Conservation (phyloP, 2,888 invertebrate genomes). For the Schizotus pectinicornis region DNA sequence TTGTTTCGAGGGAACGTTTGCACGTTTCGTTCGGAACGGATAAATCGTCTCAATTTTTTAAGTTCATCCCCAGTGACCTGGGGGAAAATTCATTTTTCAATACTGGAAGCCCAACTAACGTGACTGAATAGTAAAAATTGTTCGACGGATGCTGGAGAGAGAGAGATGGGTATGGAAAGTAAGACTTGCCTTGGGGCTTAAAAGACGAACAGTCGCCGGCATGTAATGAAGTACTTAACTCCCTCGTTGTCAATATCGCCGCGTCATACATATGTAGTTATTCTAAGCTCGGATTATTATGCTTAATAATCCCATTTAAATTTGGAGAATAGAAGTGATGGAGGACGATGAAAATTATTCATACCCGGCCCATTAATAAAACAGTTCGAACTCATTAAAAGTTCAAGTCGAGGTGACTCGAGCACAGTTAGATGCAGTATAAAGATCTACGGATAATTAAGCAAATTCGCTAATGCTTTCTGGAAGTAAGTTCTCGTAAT, state of each 20-base stretch:
- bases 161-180: too few relatives aligned
- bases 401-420: conserved; percentile 30
- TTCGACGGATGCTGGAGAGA: too few relatives aligned
- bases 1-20: conserved; percentile 30
- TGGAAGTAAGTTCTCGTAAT: too few relatives aligned
- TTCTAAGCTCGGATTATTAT: conserved; percentile 29
- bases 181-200: conserved; percentile 21
- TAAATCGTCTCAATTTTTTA: conserved; percentile 35
- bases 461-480: conserved; percentile 25
- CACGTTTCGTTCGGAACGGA: conserved; percentile 32
- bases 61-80: conserved; percentile 25
- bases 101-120: conserved; percentile 19
- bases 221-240: conserved; percentile 36
- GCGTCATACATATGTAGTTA: conserved; percentile 33
- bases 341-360: conserved; percentile 27
- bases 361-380: conserved; percentile 31
- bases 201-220: conserved; percentile 29
- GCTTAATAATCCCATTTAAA: conserved; percentile 39
- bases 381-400: conserved; percentile 37
- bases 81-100: conserved; percentile 32
- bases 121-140: not conserved
- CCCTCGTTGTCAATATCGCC: conserved; percentile 31
- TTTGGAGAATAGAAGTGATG: conserved; percentile 25
- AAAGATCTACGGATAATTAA: conserved; percentile 29
- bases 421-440: conserved; percentile 23